These are phyloP conservation scores for Ruditapes philippinarum DNA, from an alignment of 1,140 invertebrate genomes.

Conservation along the genomic window DNA sequence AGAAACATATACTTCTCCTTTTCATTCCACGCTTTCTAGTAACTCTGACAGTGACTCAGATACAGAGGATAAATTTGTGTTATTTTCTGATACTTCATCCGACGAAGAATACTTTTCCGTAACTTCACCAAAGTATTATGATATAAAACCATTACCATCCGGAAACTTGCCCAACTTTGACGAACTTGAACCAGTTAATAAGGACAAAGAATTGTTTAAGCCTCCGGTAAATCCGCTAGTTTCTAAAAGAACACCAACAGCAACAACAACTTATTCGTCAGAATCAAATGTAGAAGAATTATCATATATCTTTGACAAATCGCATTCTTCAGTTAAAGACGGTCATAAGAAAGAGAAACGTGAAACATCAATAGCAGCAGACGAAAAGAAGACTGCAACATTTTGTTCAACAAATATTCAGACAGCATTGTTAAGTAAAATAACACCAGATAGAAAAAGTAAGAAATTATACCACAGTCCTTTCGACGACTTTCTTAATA, in stretches of 20 bases:
- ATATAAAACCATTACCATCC: no score
- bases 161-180: not conserved
- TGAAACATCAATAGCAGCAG: not conserved
- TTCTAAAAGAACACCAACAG: not conserved
- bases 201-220: not conserved
- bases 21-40: not conserved
- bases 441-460: no score
- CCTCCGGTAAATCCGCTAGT: not conserved
- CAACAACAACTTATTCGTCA: not conserved
- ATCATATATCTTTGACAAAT: not conserved
- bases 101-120: not conserved
- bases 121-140: no score
- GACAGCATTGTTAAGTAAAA: no score
- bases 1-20: no score
- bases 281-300: not conserved
- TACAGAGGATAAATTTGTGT: not conserved
- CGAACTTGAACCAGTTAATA: not conserved
- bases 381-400: not conserved
- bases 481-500: no score
- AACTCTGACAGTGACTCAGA: not conserved
- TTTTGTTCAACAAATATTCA: slow-evolving; percentile 21
- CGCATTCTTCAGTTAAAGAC: not conserved
- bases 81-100: not conserved
- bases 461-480: no score
- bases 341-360: not conserved